These are phyloP conservation scores for Melanocharis versteri DNA, from an alignment of 2,113 vertebrate genomes.

Conservation along the genomic window DNA sequence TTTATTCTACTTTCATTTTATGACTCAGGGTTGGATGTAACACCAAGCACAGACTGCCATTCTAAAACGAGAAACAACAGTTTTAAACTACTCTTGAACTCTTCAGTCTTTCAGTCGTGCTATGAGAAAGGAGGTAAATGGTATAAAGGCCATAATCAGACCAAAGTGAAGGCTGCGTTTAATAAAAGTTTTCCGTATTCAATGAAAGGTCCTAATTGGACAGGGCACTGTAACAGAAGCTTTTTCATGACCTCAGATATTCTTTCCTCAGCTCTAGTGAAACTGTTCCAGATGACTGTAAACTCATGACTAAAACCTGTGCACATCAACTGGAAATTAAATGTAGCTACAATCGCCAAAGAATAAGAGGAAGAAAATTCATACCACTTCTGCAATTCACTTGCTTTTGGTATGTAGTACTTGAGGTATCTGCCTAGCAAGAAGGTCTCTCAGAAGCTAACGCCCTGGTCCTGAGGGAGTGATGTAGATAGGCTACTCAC, in stretches of 20 bases:
- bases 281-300: not conserved
- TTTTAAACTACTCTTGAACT: not conserved
- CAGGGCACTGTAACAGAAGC: not conserved
- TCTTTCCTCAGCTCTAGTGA: not conserved
- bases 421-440: not conserved
- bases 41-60: not conserved
- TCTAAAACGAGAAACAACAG: not conserved
- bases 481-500: not conserved
- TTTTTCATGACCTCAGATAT: not conserved
- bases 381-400: not conserved
- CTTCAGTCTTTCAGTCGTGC: not conserved
- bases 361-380: not conserved
- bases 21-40: not conserved
- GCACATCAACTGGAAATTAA: not conserved
- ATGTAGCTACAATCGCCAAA: fast-evolving
- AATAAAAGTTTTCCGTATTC: not conserved
- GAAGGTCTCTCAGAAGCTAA: not conserved
- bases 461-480: not conserved
- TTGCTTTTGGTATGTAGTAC: not conserved
- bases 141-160: not conserved
- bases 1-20: not conserved
- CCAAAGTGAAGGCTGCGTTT: not conserved
- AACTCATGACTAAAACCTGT: not conserved
- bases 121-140: not conserved
- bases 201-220: not conserved